Conservation (phyloP, 1,140 invertebrate genomes). For the Plectrocnemia conspersa region DNA sequence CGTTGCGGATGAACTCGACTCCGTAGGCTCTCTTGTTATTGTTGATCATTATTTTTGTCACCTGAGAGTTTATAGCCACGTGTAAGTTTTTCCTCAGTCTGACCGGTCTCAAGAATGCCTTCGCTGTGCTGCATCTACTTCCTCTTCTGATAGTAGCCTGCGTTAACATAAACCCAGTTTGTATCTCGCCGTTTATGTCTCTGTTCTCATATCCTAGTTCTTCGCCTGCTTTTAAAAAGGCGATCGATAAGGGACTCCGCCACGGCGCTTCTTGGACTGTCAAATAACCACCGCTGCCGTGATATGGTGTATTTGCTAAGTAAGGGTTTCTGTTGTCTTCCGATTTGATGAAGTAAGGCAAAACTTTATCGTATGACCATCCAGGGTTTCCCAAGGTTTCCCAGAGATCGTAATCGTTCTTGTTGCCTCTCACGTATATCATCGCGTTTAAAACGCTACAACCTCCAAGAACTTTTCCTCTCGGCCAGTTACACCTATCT, state of each 20-base stretch:
- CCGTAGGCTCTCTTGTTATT: conserved; percentile 66
- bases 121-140: conserved; percentile 81
- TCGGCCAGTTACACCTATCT: conserved; percentile 81
- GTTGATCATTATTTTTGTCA: conserved; percentile 65
- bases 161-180: conserved; percentile 80
- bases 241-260: conserved; percentile 71
- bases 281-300: conserved; percentile 71
- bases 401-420: conserved; percentile 89
- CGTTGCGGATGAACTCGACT: conserved; percentile 67
- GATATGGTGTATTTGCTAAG: conserved; percentile 66
- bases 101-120: conserved; percentile 80
- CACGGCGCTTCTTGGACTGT: conserved; percentile 81
- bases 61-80: conserved; percentile 74
- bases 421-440: conserved; percentile 92
- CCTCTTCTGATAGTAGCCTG: conserved; percentile 83
- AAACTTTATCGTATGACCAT: conserved; percentile 83
- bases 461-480: conserved; percentile 87
- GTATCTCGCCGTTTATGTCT: conserved; percentile 77
- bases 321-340: conserved; percentile 85
- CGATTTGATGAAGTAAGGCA: conserved; percentile 85
- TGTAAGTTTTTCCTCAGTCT: conserved; percentile 74
- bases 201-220: conserved; percentile 76
- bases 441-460: conserved; percentile 92
- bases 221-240: conserved; percentile 74
- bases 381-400: conserved; percentile 77